These are phyloP conservation scores for Brachionus koreanus DNA, from an alignment of 1,140 invertebrate genomes.

Conservation along the genomic window DNA sequence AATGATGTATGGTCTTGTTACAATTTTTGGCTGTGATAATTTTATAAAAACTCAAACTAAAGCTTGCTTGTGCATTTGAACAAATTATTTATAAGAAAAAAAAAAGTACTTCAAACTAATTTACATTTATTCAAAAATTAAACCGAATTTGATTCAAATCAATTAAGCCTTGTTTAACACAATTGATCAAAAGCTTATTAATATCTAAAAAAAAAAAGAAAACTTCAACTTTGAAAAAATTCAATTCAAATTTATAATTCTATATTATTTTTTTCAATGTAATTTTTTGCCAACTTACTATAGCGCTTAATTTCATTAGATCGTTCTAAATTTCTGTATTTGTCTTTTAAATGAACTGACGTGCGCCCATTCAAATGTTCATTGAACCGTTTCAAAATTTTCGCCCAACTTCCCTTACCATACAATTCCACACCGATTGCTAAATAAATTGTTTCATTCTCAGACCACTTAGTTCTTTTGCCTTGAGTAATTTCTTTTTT, in stretches of 20 bases:
- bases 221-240: neutral
- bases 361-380: neutral
- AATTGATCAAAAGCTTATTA: no score
- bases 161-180: no score
- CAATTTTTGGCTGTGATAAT: neutral
- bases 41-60: neutral
- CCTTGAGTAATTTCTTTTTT: neutral
- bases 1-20: neutral
- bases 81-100: neutral
- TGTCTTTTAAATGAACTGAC: constrained; percentile 38
- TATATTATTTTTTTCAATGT: neutral
- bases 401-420: constrained; percentile 40
- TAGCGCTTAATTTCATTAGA: neutral
- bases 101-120: neutral
- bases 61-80: neutral
- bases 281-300: neutral
- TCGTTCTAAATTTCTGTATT: constrained; percentile 28
- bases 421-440: constrained; percentile 26
- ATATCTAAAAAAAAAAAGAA: neutral
- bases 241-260: neutral
- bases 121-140: neutral
- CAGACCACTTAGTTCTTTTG: constrained; percentile 15
- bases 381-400: constrained; percentile 22
- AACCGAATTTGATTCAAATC: no score
- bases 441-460: constrained; percentile 18